Evolutionary conservation across 2,113 vertebrate genomes (phyloP).

Genomic region (Parotia lawesii): DNA sequence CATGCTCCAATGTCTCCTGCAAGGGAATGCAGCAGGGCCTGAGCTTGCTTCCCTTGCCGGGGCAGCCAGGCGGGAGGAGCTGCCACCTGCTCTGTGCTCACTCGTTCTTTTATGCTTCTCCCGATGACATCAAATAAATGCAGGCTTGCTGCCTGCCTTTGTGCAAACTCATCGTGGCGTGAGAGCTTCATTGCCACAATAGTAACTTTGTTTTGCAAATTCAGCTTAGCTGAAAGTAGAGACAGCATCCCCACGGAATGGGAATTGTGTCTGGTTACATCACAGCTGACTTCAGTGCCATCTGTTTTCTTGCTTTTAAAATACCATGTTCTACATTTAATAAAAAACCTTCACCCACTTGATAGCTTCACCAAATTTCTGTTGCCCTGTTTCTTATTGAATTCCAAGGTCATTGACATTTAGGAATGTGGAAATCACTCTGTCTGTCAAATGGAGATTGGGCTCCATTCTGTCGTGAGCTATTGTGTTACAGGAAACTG

Average conservation of each 20-base stretch:
- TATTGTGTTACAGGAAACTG: background rate
- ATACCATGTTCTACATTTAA: background rate
- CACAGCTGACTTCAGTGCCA: background rate
- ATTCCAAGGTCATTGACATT: background rate
- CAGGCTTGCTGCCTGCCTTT: background rate
- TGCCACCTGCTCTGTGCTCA: background rate
- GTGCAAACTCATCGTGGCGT: background rate
- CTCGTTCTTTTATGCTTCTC: background rate
- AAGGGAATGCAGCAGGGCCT: background rate
- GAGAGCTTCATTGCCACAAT: background rate
- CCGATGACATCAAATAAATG: background rate
- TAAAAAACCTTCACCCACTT: background rate
- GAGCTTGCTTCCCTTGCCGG: background rate
- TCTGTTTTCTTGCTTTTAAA: background rate
- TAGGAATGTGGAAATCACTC: background rate
- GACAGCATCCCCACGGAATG: background rate
- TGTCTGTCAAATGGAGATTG: background rate
- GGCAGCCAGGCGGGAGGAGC: background rate
- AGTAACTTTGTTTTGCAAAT: slow-evolving; percentile 37
- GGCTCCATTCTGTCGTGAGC: background rate
- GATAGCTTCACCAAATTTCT: background rate
- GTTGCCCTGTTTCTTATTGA: background rate
- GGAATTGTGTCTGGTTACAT: background rate
- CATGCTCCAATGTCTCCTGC: rapidly evolving
- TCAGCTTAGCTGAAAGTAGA: background rate